Evolutionary conservation across 2,113 vertebrate genomes (phyloP).

Genomic region (Pimephales promelas): DNA sequence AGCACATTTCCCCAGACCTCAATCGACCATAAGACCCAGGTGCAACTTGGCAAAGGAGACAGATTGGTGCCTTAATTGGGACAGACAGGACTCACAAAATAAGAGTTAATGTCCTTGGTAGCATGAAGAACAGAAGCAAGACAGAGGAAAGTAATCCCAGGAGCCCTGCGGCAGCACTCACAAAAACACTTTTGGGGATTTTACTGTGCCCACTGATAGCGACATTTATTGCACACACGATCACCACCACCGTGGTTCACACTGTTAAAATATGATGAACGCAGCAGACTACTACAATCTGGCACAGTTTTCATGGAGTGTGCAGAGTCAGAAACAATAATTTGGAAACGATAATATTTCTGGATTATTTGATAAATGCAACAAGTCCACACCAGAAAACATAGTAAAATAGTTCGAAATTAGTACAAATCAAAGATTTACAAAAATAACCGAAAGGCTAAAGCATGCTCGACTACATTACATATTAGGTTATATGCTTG

Average conservation of each 20-base stretch:
- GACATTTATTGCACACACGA: background rate
- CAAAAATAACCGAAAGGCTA: too few species aligned
- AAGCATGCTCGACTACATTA: too few species aligned
- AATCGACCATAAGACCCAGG: constrained; percentile 38
- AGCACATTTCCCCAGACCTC: constrained; percentile 44
- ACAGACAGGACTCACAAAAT: constrained; percentile 48
- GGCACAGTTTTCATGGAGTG: background rate
- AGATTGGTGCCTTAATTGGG: constrained; percentile 40
- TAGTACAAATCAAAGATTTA: too few species aligned
- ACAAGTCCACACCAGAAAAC: too few species aligned
- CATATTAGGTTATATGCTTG: too few species aligned
- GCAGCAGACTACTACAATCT: background rate
- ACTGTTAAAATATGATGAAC: background rate
- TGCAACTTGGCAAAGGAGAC: constrained; percentile 44
- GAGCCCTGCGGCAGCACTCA: background rate
- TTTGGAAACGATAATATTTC: background rate
- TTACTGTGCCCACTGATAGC: background rate
- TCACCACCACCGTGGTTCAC: background rate
- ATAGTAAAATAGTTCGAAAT: too few species aligned
- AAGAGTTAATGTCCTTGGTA: constrained; percentile 38
- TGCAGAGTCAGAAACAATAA: too few species aligned
- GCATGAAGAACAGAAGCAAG: constrained; percentile 8
- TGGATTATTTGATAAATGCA: background rate
- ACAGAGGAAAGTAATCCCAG: background rate
- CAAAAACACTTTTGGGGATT: background rate